Conservation (phyloP, 2,113 vertebrate species). For the Pterocles orientalis region DNA sequence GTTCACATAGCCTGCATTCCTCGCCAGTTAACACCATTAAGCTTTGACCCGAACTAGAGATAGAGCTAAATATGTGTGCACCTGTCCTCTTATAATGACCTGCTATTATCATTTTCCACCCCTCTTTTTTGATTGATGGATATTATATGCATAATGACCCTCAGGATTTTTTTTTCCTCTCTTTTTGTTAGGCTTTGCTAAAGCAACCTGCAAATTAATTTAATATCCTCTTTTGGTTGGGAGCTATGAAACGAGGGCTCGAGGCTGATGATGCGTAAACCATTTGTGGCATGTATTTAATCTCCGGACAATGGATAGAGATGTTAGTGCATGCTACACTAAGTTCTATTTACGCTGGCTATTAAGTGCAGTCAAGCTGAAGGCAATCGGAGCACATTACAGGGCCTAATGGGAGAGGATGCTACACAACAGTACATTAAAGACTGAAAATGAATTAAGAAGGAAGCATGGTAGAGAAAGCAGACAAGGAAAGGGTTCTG, state of each 20-base stretch:
- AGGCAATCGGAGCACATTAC: conserved; percentile 87
- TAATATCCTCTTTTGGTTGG: conserved; percentile 86
- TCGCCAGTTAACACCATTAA: conserved; percentile 58
- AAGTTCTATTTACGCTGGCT: conserved; percentile 91
- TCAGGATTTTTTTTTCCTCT: conserved; percentile 43
- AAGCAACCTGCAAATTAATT: conserved; percentile 91
- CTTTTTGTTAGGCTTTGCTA: conserved; percentile 82
- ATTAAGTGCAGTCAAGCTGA: conserved; percentile 89
- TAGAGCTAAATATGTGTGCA: conserved; percentile 62
- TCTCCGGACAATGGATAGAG: conserved; percentile 90
- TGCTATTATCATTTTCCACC: conserved; percentile 68
- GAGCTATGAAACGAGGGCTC: conserved; percentile 83
- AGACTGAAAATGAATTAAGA: conserved; percentile 86
- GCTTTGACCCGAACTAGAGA: conserved; percentile 58
- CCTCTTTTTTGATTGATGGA: conserved; percentile 74
- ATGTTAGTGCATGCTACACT: conserved; percentile 90
- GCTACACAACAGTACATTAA: conserved; percentile 89
- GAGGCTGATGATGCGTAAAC: conserved; percentile 88
- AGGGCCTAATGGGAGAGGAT: conserved; percentile 86
- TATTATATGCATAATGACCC: conserved; percentile 72
- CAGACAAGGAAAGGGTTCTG: conserved; percentile 74
- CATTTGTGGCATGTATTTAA: conserved; percentile 90
- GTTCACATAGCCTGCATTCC: conserved; percentile 47
- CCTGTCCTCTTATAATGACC: conserved; percentile 69
- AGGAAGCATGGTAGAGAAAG: conserved; percentile 78